Conservation (phyloP, 2,113 vertebrate genomes). For the Ictidomys tridecemlineatus region DNA sequence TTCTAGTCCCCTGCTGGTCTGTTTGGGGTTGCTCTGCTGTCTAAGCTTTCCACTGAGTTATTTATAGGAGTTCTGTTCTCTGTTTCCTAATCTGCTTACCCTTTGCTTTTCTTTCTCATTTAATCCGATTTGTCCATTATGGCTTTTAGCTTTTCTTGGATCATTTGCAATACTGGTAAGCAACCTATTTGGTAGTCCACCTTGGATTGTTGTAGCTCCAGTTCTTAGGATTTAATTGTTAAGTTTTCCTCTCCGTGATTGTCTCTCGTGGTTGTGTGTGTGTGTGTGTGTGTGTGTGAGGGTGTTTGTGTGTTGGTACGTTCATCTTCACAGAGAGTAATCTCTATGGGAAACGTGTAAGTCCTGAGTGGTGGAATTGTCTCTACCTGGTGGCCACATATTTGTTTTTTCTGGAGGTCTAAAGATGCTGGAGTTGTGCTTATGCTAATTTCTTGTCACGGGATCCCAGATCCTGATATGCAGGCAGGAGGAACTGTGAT, state of each 20-base stretch:
- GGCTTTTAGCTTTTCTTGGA: not conserved
- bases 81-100: not conserved
- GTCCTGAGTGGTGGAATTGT: not conserved
- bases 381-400: not conserved
- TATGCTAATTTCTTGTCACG: not conserved
- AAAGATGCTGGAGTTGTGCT: not conserved
- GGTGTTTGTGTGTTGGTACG: not conserved
- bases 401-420: not conserved
- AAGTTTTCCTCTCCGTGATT: not conserved
- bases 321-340: not conserved
- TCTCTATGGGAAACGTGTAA: constrained; percentile 18
- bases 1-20: not conserved
- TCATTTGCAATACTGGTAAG: not conserved
- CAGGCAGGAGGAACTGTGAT: not conserved
- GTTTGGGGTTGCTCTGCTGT: not conserved
- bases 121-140: not conserved
- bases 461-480: not conserved
- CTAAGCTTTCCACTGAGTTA: not conserved
- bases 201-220: not conserved
- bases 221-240: constrained; percentile 17
- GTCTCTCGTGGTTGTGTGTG: not conserved
- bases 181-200: not conserved
- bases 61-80: not conserved
- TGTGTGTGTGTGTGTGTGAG: not conserved
- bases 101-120: not conserved